Evolutionary conservation across 2,797 vertebrate genomes (phyloP), one percentile per base, ranked within the genome.

Genomic region (Sorex maritimensis): DNA sequence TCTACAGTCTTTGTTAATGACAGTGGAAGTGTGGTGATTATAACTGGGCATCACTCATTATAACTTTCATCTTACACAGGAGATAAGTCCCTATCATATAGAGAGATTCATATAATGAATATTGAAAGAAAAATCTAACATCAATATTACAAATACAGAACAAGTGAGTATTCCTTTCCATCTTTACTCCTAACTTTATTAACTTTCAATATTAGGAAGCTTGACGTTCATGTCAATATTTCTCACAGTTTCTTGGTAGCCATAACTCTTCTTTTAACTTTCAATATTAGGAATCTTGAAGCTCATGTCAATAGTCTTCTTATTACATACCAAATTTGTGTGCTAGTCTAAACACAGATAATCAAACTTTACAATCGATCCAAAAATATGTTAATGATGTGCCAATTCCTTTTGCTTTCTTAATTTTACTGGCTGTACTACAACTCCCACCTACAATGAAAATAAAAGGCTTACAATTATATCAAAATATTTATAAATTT

Each of bases 381-480:
- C 72, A 74, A 14, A 68, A 52, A 79, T 30, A 75, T 1, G 6
- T 58, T 63, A 52, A 19, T 55, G 14, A 38, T 24, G 17, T 24
- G 6, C 9, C 15, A 74, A 21, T 63, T 86, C 79, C 17, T 81
- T 58, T 77, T 67, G 41, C 78, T 46, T 49, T 34, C 26, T 69
- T 74, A 73, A 24, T 49, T 28, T 6, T 13, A 69, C 74, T 61
- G 44, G 46, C 23, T 52, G 49, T 34, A 75, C 23, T 72, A 52
- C 11, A 74, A 86, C 23, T 81, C 63, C 41, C 41, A 26, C 14
- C 28, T 17, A 5, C 28, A 55, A 92, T 67, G 7, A 79, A 82
- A 90, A n/a, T 52, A n/a, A 17, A 86, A 92, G 46, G 41, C 41
- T 46, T 24, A 69, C 30, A 52, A 44, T 83, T 73, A 23, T 71